phyloP scores from a whole-genome alignment of 2,113 vertebrate genomes.

The Pseudolaguvia tuberculata region DNA sequence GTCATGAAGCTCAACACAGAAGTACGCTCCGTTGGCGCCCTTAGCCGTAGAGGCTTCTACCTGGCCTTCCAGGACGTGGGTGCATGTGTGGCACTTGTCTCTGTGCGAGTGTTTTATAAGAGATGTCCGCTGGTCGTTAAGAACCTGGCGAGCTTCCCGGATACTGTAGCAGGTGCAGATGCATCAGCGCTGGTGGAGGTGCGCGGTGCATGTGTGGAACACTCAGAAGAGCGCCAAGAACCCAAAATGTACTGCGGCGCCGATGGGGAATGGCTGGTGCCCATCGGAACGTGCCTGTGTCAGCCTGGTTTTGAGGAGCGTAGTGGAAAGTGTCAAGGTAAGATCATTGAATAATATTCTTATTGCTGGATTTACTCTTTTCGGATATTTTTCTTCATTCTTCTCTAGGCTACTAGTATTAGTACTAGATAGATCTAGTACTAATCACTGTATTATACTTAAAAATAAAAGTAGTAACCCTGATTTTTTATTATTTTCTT shows the following conservation, averaged over 20 bases:
- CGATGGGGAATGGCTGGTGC: constrained; percentile 97
- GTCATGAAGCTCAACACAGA: constrained; percentile 99
- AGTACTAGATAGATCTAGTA: too few species aligned
- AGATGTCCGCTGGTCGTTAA: constrained; percentile 89
- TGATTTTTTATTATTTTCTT: not conserved
- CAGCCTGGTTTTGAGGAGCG: constrained; percentile 92
- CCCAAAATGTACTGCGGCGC: constrained; percentile 99
- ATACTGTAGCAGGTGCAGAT: constrained; percentile 92
- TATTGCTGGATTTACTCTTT: not conserved
- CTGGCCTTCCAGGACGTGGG: constrained; percentile 98
- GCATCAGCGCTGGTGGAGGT: constrained; percentile 96
- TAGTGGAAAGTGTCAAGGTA: constrained; percentile 92
- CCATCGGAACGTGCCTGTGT: constrained; percentile 96
- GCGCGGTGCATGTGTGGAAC: constrained; percentile 93
- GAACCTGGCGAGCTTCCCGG: constrained; percentile 93
- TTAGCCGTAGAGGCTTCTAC: constrained; percentile 91
- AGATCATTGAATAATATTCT: constrained; percentile 43
- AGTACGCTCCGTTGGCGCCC: constrained; percentile 84
- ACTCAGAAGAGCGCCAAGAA: constrained; percentile 94
- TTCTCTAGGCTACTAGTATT: too few species aligned
- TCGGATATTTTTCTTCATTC: not conserved
- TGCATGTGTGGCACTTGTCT: constrained; percentile 94
- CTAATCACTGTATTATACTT: too few species aligned
- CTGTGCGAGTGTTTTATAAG: constrained; percentile 94
- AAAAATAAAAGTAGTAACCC: too few species aligned